Conservation (phyloP, 2,113 vertebrate species). For the Telmatochromis brachygnathus region DNA sequence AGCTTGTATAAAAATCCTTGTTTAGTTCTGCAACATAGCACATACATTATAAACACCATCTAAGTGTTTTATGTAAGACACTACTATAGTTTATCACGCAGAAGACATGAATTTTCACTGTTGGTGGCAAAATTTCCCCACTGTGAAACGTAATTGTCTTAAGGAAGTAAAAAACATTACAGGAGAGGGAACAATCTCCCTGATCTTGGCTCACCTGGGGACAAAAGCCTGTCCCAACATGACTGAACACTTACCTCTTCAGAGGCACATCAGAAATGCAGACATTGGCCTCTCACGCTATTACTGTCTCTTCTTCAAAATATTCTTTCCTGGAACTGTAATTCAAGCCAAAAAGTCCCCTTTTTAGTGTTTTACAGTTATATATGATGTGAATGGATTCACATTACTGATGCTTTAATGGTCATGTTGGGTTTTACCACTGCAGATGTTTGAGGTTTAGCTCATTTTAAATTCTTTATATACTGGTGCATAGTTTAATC, state of each 20-base stretch:
- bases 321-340: not conserved
- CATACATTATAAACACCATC: not conserved
- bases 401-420: not conserved
- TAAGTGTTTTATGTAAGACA: not conserved
- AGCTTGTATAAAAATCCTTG: not conserved
- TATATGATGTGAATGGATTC: not conserved
- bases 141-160: not conserved
- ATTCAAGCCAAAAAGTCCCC: not conserved
- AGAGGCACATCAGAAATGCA: slow-evolving; percentile 1
- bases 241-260: slow-evolving; percentile 3
- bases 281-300: slow-evolving; percentile 31
- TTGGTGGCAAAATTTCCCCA: not conserved
- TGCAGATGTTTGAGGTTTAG: not conserved
- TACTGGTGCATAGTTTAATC: not conserved
- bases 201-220: not conserved
- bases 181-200: not conserved
- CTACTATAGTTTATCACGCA: not conserved
- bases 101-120: not conserved
- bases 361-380: not conserved
- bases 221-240: slow-evolving; percentile 35
- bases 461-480: not conserved
- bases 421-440: not conserved
- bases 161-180: not conserved
- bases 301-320: not conserved
- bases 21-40: not conserved